A percentile compares a stretch with the other conserved stretches of the same genome.
Evolutionary conservation across 2,888 invertebrate genomes (phyloP).

Genomic region (Apotomis betuletana): DNA sequence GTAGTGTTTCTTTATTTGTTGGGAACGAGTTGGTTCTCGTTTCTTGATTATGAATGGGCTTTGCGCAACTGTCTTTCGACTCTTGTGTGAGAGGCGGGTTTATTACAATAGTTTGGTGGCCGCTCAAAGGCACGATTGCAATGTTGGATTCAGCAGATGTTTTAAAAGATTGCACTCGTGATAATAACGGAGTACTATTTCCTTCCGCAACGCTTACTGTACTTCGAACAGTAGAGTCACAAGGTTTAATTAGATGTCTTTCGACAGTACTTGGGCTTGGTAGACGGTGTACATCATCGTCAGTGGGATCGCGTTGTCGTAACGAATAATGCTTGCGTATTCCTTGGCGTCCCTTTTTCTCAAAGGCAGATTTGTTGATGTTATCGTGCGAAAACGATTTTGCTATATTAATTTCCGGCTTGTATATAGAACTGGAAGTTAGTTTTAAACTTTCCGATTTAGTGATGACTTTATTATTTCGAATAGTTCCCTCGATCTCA

Average conservation of each 20-base stretch:
- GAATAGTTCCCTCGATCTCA: slow-evolving; percentile 79
- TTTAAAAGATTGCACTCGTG: slow-evolving; percentile 77
- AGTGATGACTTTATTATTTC: slow-evolving; percentile 76
- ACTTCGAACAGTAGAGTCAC: slow-evolving; percentile 49
- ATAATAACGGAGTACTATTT: slow-evolving; percentile 67
- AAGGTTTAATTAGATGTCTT: slow-evolving; percentile 53
- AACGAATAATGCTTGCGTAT: slow-evolving; percentile 80
- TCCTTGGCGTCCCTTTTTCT: slow-evolving; percentile 60
- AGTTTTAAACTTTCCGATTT: slow-evolving; percentile 76
- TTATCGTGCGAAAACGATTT: slow-evolving; percentile 76
- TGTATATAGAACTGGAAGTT: slow-evolving; percentile 56
- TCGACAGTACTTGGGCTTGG: slow-evolving; percentile 73
- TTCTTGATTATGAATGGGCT: slow-evolving; percentile 33
- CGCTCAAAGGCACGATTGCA: slow-evolving; percentile 77
- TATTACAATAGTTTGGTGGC: slow-evolving; percentile 81
- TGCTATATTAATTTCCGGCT: slow-evolving; percentile 62
- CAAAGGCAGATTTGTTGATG: slow-evolving; percentile 59
- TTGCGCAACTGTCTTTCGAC: slow-evolving; percentile 43
- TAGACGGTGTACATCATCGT: slow-evolving; percentile 66
- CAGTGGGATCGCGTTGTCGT: slow-evolving; percentile 75
- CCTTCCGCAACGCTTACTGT: slow-evolving; percentile 56
- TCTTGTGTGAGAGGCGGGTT: slow-evolving; percentile 72
- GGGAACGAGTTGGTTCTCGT: slow-evolving; percentile 38
- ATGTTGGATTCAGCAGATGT: slow-evolving; percentile 78
- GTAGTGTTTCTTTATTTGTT: slow-evolving; percentile 44